Conservation (phyloP, 2,797 vertebrate species). For the Petrocephalus sullivani region DNA sequence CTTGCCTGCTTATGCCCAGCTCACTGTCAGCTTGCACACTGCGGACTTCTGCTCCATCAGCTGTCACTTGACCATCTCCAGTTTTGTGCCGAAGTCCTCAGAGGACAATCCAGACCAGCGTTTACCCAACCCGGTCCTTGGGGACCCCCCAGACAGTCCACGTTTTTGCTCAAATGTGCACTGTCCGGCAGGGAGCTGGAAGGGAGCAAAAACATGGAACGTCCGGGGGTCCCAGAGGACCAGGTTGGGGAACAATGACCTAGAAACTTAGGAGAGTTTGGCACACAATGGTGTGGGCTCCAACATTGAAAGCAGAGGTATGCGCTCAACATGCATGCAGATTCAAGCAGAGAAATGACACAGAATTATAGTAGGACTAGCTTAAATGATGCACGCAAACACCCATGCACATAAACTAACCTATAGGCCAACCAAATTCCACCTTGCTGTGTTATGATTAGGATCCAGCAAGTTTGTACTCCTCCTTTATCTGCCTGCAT, state of each 20-base stretch:
- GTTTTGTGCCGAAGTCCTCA: slow-evolving; percentile 53
- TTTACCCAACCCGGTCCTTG: not conserved
- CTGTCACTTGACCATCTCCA: slow-evolving; percentile 48
- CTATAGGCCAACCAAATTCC: not conserved
- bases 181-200: not conserved
- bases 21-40: slow-evolving; percentile 48
- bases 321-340: not conserved
- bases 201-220: not conserved
- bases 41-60: slow-evolving; percentile 52
- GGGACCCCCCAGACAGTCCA: not conserved
- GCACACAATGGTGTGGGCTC: not conserved
- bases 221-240: not conserved
- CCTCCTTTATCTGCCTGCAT: no score
- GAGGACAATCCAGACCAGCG: slow-evolving; percentile 47
- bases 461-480: no score
- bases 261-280: not conserved
- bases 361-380: not conserved
- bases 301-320: not conserved
- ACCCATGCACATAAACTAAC: not conserved
- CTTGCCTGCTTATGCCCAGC: slow-evolving; percentile 23
- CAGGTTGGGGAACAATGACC: not conserved
- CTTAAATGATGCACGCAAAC: not conserved
- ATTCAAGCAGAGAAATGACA: not conserved
- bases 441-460: not conserved
- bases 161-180: not conserved